These are phyloP conservation scores for Julus scanicus DNA, from an alignment of 2,888 invertebrate genomes.

Conservation along the genomic window DNA sequence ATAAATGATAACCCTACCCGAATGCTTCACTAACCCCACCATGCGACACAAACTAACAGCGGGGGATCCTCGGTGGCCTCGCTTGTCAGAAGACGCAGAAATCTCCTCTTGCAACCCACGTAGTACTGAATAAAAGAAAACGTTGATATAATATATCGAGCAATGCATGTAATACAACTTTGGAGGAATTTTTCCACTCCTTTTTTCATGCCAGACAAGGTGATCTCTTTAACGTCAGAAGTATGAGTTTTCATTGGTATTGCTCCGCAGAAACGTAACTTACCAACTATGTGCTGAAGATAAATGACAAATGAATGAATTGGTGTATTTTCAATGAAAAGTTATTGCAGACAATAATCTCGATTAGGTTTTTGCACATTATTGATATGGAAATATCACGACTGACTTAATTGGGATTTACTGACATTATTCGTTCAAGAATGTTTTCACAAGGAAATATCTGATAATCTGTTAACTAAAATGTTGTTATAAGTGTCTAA, in stretches of 20 bases:
- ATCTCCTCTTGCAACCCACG: slow-evolving; percentile 19
- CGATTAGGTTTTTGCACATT: too few relatives aligned
- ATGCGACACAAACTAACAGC: slow-evolving; percentile 42
- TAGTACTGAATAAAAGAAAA: not conserved
- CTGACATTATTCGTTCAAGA: too few relatives aligned
- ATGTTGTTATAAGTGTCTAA: too few relatives aligned
- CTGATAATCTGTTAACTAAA: too few relatives aligned
- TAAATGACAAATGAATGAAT: too few relatives aligned
- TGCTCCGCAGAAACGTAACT: too few relatives aligned
- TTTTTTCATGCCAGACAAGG: not conserved
- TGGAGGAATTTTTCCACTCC: not conserved
- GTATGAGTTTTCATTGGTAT: not conserved
- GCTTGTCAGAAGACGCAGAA: slow-evolving; percentile 14
- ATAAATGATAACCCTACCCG: slow-evolving; percentile 44
- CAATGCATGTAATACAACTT: not conserved
- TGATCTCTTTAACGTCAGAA: not conserved
- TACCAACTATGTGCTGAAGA: too few relatives aligned
- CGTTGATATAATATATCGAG: not conserved
- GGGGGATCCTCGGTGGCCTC: slow-evolving; percentile 13
- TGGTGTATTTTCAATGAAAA: too few relatives aligned
- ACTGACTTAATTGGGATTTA: too few relatives aligned
- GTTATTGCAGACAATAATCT: too few relatives aligned
- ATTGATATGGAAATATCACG: too few relatives aligned
- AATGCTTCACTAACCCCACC: slow-evolving; percentile 36
- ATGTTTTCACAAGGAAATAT: too few relatives aligned